phyloP scores from a whole-genome alignment of 2,113 vertebrate species.

The Dicerorhinus sumatrensis region DNA sequence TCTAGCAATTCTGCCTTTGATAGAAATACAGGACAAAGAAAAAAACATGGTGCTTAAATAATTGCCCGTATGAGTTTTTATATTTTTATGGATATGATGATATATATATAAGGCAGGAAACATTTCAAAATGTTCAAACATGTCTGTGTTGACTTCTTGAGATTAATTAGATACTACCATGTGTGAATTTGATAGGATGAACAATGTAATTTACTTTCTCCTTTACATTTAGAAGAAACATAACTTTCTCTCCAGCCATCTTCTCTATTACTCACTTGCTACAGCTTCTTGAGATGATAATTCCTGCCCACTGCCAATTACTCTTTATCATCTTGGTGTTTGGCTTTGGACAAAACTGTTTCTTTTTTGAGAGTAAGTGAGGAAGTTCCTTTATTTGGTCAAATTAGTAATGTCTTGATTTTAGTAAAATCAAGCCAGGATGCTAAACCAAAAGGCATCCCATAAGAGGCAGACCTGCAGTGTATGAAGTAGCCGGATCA shows the following conservation, averaged over 20 bases:
- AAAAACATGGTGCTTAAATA: neutral
- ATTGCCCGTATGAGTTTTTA: neutral
- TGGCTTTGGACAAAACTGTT: neutral
- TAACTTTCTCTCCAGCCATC: neutral
- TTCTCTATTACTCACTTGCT: neutral
- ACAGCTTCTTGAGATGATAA: neutral
- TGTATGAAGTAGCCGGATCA: neutral
- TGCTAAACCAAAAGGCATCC: neutral
- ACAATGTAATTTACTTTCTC: neutral
- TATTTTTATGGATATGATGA: slow-evolving; percentile 33
- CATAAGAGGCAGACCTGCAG: neutral
- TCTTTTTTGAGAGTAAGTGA: neutral
- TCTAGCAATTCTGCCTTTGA: neutral
- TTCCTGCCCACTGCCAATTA: no score
- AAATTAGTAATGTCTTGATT: neutral
- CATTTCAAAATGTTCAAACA: neutral
- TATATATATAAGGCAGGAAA: neutral
- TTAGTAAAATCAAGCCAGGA: neutral
- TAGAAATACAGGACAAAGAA: neutral
- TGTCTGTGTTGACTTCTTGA: neutral
- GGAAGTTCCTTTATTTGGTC: neutral
- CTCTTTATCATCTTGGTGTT: neutral
- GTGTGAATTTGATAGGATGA: neutral
- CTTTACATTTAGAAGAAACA: neutral
- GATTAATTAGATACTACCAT: neutral